Percentiles rank a stretch among this genome's conserved stretches.
Evolutionary conservation across 2,113 vertebrate genomes (phyloP).

Genomic region (Phycodurus eques): DNA sequence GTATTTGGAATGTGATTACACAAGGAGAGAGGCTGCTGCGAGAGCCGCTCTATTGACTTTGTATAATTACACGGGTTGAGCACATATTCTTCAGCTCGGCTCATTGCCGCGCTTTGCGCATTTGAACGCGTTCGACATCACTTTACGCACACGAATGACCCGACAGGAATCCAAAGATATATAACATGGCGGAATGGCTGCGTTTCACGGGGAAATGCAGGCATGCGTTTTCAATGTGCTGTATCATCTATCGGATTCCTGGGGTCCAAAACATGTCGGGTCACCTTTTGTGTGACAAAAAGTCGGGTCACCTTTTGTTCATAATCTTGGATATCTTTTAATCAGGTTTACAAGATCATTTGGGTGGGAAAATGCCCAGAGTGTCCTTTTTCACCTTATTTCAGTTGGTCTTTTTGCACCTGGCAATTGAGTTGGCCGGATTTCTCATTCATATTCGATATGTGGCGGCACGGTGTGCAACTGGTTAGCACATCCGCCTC

Average conservation of each 20-base stretch:
- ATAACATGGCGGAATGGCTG: no score
- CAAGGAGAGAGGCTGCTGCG: background rate
- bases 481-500: no score
- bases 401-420: no score
- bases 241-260: background rate
- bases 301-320: background rate
- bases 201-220: background rate
- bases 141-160: background rate
- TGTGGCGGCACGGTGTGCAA: no score
- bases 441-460: no score
- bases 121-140: background rate
- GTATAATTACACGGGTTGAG: background rate
- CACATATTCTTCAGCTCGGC: conserved; percentile 1
- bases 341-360: no score
- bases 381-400: no score
- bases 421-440: no score
- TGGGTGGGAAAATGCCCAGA: no score
- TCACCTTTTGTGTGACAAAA: background rate
- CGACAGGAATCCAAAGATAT: background rate
- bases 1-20: background rate
- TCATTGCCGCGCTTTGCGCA: background rate
- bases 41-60: background rate
- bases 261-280: background rate
- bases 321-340: no score
- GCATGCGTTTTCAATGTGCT: background rate